Conservation (phyloP, 1,140 invertebrate genomes). For the Aphelinus certus region DNA sequence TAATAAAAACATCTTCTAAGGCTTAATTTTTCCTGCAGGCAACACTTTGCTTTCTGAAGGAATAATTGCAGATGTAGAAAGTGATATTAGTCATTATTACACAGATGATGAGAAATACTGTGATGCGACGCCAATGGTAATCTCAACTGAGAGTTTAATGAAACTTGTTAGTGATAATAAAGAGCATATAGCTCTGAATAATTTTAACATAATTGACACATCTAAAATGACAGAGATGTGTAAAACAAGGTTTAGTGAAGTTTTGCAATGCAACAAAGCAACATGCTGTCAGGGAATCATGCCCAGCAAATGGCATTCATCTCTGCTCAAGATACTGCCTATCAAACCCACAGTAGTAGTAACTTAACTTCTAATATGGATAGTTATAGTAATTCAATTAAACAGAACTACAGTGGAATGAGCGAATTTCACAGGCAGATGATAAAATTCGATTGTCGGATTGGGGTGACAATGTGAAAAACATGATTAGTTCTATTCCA, state of each 20-base stretch:
- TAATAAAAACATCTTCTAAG: too few relatives aligned
- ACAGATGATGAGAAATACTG: constrained; percentile 7
- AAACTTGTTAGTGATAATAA: constrained; percentile 33
- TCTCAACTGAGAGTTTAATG: constrained; percentile 26
- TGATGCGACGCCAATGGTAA: constrained; percentile 25
- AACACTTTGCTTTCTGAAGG: constrained; percentile 29
- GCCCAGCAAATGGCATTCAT: constrained; percentile 50
- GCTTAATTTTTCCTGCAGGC: constrained; percentile 24
- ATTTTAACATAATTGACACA: constrained; percentile 5
- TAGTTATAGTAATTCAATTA: constrained; percentile 46
- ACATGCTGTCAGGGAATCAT: constrained; percentile 46
- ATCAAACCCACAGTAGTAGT: constrained; percentile 59
- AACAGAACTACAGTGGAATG: constrained; percentile 47
- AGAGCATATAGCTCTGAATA: constrained; percentile 38
- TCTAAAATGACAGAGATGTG: constrained; percentile 44
- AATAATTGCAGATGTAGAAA: constrained; percentile 10
- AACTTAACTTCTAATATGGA: constrained; percentile 45
- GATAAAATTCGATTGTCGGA: constrained; percentile 51
- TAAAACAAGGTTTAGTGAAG: constrained; percentile 48
- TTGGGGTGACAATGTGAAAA: constrained; percentile 55
- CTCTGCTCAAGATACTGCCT: constrained; percentile 58
- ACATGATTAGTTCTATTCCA: constrained; percentile 59
- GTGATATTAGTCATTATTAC: constrained; percentile 4
- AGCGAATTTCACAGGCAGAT: constrained; percentile 44
- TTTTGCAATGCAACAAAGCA: constrained; percentile 48